phyloP scores from a whole-genome alignment of 2,888 invertebrate genomes.

The Thera obeliscata region DNA sequence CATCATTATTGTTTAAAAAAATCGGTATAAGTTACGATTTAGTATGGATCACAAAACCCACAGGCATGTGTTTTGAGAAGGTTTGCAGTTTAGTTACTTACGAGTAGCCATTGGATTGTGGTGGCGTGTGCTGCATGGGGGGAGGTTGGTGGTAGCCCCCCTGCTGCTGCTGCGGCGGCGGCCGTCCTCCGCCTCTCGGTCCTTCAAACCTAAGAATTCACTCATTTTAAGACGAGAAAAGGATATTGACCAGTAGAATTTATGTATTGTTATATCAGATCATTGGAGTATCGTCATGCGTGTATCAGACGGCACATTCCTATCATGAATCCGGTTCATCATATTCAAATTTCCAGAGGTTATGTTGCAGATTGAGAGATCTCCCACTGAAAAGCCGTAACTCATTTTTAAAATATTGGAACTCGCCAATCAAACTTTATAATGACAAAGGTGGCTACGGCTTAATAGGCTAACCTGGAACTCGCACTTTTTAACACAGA shows the following conservation, averaged over 20 bases:
- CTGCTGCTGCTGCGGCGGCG: constrained; percentile 61
- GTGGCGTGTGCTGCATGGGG: constrained; percentile 59
- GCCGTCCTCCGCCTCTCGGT: constrained; percentile 63
- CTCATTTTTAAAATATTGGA: too few species aligned
- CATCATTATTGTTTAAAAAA: constrained; percentile 58
- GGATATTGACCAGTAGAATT: background rate
- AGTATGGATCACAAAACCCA: too few species aligned
- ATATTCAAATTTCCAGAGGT: constrained; percentile 40
- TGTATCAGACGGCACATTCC: constrained; percentile 84
- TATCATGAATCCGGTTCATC: constrained; percentile 80
- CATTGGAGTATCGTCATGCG: constrained; percentile 67
- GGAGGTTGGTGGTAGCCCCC: constrained; percentile 62
- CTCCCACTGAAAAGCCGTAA: background rate
- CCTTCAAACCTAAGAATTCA: constrained; percentile 65
- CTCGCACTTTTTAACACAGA: too few species aligned
- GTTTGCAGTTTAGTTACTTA: constrained; percentile 49
- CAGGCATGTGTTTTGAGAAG: too few species aligned
- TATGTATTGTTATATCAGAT: constrained; percentile 53
- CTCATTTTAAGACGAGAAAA: constrained; percentile 4
- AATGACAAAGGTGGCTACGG: too few species aligned
- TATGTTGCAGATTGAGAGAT: background rate
- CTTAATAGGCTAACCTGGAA: too few species aligned
- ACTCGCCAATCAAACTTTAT: too few species aligned
- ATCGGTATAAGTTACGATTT: too few species aligned
- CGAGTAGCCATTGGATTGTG: constrained; percentile 71